phyloP scores from a whole-genome alignment of 2,113 vertebrate genomes.

The Rostratula benghalensis region DNA sequence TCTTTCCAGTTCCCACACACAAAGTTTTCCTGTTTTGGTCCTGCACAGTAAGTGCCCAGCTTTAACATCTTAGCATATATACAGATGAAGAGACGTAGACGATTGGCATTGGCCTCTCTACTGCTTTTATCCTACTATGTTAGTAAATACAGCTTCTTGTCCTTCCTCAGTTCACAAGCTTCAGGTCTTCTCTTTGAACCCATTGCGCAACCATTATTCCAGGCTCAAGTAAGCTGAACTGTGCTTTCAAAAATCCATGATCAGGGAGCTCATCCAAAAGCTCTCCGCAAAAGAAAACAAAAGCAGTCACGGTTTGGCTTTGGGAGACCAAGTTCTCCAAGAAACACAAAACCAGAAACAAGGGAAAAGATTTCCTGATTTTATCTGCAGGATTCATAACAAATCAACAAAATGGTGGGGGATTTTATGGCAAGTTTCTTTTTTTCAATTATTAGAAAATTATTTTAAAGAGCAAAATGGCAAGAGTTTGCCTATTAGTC shows the following conservation, averaged over 20 bases:
- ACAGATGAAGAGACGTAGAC: background rate
- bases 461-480: background rate
- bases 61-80: background rate
- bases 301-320: background rate
- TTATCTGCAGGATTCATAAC: background rate
- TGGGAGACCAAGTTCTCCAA: background rate
- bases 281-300: background rate
- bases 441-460: background rate
- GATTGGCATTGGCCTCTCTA: background rate
- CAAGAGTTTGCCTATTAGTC: background rate
- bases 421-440: background rate
- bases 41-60: background rate
- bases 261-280: background rate
- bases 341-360: background rate
- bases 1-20: background rate
- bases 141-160: background rate
- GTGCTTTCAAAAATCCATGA: background rate
- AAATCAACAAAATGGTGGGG: background rate
- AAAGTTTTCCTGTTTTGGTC: background rate
- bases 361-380: background rate
- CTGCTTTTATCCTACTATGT: background rate
- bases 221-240: background rate
- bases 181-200: background rate
- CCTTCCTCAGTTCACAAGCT: background rate
- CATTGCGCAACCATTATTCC: background rate